Evolutionary conservation across 2,888 invertebrate genomes (phyloP), one percentile per base, ranked within the genome.

Genomic region (Agrochola litura): DNA sequence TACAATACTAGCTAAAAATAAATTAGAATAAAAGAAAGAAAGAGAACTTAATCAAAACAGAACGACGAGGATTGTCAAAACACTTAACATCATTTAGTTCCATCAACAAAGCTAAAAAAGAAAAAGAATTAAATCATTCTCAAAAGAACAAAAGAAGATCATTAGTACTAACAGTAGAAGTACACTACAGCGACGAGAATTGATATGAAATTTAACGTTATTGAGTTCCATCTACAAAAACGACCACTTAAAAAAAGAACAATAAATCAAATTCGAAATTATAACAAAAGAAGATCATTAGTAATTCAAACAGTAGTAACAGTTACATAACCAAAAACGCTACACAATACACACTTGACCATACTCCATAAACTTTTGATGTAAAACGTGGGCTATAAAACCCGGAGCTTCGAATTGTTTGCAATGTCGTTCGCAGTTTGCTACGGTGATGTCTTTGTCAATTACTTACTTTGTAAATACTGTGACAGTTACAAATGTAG

Each of bases 381-480:
- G 86, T 90, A 86, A 89, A 91, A 89, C 86, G 86, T 84, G 70
- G 77, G 65, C 82, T 84, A 90, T 90, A 91, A 91, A 91, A 89
- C 84, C 85, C 86, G 75, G 74, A 81, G 84, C 77, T 79, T 79
- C 73, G 82, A 77, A 89, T 80, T 81, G 84, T 83, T 86, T 78
- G 72, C 77, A 46, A 79, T 84, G 80, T 85, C 86, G 86, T 87
- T 86, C 79, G 54, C 85, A 75, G 83, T 83, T 84, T 77, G 83
- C 73, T 82, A 88, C 89, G 66, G 69, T 68, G 74, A 81, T 76
- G 75, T 68, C 73, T 86, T 81, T 65, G 67, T 82, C 82, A 81
- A 87, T 88, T 83, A 84, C 63, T 61, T 87, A 87, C 86, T 81
- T 83, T 86, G 87, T 88, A 79, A 72, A 67, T 60, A 52, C 41